phyloP scores from a whole-genome alignment of 30 jellyfish, hydroid and myxozoan species.

The Turritopsis rubra region DNA sequence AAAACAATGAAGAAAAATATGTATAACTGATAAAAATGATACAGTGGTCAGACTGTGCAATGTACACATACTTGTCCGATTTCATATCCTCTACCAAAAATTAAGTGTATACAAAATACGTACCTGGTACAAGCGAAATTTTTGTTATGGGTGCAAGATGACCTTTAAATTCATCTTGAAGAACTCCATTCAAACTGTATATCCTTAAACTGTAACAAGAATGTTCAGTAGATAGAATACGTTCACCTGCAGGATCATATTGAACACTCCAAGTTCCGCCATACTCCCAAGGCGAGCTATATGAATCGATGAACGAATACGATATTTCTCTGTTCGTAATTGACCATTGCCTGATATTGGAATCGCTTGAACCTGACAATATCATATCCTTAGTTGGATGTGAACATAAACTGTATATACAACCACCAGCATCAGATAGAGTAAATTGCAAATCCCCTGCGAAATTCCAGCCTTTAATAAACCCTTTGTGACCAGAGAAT shows the following conservation, averaged over 20 bases:
- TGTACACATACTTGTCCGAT: too few species aligned
- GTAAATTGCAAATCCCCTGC: not conserved
- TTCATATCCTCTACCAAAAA: too few species aligned
- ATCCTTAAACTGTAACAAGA: not conserved
- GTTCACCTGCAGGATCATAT: not conserved
- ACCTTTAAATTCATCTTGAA: not conserved
- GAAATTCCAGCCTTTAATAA: not conserved
- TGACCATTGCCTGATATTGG: not conserved
- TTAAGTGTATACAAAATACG: not conserved
- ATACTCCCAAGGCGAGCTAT: not conserved
- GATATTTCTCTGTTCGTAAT: not conserved
- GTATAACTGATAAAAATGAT: too few species aligned
- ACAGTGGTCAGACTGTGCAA: too few species aligned
- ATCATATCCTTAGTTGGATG: not conserved
- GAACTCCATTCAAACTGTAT: not conserved
- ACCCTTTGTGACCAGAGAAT: not conserved
- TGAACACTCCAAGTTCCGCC: not conserved
- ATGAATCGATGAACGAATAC: not conserved
- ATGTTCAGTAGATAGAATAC: not conserved
- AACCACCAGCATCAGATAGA: not conserved
- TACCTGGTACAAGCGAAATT: not conserved
- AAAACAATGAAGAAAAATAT: too few species aligned
- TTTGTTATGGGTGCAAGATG: not conserved
- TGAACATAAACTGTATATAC: not conserved
- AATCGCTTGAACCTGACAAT: not conserved